A percentile compares a stretch with the other conserved stretches of the same genome.
These are phyloP conservation scores for Istiophorus platypterus DNA, from an alignment of 2,113 vertebrate species.

Conservation along the genomic window DNA sequence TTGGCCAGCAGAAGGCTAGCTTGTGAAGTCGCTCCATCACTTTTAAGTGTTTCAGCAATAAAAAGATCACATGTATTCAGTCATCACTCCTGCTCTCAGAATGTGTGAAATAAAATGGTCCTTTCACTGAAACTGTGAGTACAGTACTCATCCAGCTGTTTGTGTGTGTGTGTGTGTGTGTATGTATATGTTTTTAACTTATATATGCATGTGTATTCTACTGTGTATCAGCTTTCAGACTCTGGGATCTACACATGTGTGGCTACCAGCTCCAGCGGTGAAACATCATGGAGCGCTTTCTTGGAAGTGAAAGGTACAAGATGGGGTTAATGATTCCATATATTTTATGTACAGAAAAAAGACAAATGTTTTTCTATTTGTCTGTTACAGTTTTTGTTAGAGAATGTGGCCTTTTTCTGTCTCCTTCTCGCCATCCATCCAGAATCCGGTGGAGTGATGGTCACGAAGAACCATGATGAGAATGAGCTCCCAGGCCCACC, in stretches of 20 bases:
- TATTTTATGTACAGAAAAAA: neutral
- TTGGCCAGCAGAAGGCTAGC: conserved; percentile 77
- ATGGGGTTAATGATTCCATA: neutral
- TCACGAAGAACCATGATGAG: conserved; percentile 90
- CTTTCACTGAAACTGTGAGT: conserved; percentile 40
- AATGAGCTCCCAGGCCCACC: conserved; percentile 95
- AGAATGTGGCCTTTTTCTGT: neutral
- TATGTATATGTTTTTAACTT: conserved; percentile 12
- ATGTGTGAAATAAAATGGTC: conserved; percentile 28
- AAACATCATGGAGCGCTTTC: conserved; percentile 98
- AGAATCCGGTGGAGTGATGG: conserved; percentile 89
- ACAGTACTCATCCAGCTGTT: conserved; percentile 6
- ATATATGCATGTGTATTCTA: neutral
- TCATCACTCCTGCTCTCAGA: conserved; percentile 20
- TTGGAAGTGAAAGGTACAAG: conserved; percentile 93
- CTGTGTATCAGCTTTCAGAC: conserved; percentile 87
- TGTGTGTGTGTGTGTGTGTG: neutral
- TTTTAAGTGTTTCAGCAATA: conserved; percentile 42
- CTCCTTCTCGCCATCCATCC: conserved; percentile 6
- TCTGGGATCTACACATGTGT: conserved; percentile 98
- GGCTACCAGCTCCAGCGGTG: conserved; percentile 97
- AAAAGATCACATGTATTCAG: conserved; percentile 20
- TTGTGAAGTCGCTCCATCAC: conserved; percentile 55
- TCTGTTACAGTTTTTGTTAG: neutral
- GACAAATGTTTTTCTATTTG: neutral